A percentile compares a stretch with the other conserved stretches of the same genome.
Conservation (phyloP, 2,113 vertebrate genomes). For the Eurystomus gularis region DNA sequence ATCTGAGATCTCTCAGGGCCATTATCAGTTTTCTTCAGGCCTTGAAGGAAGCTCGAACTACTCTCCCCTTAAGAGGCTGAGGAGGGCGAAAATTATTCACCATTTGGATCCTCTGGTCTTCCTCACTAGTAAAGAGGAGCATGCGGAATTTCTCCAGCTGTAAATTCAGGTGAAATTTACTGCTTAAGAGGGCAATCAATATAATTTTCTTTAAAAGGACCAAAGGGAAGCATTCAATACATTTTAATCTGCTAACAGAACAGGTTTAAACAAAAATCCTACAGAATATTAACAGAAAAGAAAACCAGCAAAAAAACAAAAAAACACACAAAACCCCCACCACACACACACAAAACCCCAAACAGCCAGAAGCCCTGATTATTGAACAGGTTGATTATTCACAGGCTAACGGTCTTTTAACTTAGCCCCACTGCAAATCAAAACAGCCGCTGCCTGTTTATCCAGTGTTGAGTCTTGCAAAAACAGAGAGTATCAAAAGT, state of each 20-base stretch:
- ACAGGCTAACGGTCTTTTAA: background rate
- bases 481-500: background rate
- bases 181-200: background rate
- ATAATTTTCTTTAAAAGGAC: background rate
- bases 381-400: background rate
- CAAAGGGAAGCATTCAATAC: background rate
- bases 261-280: background rate
- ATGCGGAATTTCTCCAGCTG: slow-evolving; percentile 92
- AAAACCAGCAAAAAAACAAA: background rate
- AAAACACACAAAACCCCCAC: too few species aligned
- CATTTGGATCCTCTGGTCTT: slow-evolving; percentile 86
- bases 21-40: slow-evolving; percentile 60
- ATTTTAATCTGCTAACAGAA: background rate
- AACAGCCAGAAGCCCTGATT: background rate
- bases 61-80: slow-evolving; percentile 90
- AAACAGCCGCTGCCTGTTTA: background rate
- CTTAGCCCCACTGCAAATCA: background rate
- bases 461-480: background rate
- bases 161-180: background rate
- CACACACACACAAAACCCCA: too few species aligned
- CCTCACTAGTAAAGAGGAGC: slow-evolving; percentile 85
- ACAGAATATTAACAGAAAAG: background rate
- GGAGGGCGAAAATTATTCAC: slow-evolving; percentile 95
- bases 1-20: too few species aligned
- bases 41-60: slow-evolving; percentile 88